A percentile compares a stretch with the other conserved stretches of the same genome.
Evolutionary conservation across 2,113 vertebrate species (phyloP).

Genomic region (Camelus bactrianus): DNA sequence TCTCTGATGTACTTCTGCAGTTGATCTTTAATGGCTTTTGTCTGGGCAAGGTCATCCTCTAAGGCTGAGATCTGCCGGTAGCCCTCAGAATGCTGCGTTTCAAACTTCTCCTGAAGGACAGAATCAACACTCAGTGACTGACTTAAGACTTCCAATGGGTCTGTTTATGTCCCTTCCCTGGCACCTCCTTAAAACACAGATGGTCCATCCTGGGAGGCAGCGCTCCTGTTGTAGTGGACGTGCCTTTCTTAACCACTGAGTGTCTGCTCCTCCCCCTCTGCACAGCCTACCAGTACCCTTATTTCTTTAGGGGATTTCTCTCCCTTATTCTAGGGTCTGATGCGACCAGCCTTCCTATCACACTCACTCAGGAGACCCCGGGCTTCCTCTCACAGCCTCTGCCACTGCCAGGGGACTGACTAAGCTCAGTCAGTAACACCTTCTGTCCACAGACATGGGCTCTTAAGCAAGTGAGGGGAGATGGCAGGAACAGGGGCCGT

Average conservation of each 20-base stretch:
- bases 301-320: neutral
- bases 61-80: conserved; percentile 93
- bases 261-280: accelerated
- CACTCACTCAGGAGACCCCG: neutral
- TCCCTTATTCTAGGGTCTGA: neutral
- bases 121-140: neutral
- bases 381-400: neutral
- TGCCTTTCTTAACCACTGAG: neutral
- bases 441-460: neutral
- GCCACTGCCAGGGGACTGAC: neutral
- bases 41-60: conserved; percentile 95
- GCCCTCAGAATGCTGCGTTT: conserved; percentile 93
- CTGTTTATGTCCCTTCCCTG: neutral
- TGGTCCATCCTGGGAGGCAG: accelerated
- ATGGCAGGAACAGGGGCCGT: neutral
- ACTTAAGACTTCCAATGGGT: neutral
- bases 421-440: neutral
- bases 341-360: neutral
- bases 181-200: neutral
- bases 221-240: neutral
- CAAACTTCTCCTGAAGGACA: conserved; percentile 93
- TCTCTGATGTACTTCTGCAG: conserved; percentile 98
- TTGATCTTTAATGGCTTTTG: conserved; percentile 94
- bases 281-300: too few relatives aligned
- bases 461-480: neutral